These are phyloP conservation scores for Anoncus sp. DNA, from an alignment of 2,888 invertebrate species.

Conservation along the genomic window DNA sequence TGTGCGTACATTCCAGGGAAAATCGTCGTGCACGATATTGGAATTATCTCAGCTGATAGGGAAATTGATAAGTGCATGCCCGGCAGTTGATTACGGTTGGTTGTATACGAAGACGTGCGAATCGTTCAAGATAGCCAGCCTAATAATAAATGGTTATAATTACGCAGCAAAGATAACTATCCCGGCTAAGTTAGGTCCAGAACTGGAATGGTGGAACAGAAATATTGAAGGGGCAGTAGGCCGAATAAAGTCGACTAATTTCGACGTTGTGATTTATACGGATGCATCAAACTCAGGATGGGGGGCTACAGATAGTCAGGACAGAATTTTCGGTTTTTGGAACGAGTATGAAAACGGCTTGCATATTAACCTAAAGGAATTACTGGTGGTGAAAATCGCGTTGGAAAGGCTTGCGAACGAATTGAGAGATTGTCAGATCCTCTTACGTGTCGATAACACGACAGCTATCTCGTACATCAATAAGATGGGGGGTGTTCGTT, in stretches of 20 bases:
- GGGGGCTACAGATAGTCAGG: constrained; percentile 35
- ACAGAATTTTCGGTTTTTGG: constrained; percentile 1
- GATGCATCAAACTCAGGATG: neutral
- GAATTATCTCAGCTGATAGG: constrained; percentile 51
- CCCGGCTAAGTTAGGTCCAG: neutral
- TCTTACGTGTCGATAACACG: constrained; percentile 36
- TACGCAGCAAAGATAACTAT: constrained; percentile 43
- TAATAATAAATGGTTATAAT: constrained; percentile 14
- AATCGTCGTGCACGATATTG: constrained; percentile 38
- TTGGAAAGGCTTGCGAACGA: constrained; percentile 4
- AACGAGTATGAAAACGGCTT: neutral
- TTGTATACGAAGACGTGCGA: constrained; percentile 63
- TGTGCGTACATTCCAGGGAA: neutral
- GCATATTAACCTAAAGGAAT: constrained; percentile 18
- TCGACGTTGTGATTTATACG: neutral
- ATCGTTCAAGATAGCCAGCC: constrained; percentile 11
- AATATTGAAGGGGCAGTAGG: neutral
- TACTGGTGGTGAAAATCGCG: neutral
- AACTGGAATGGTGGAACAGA: neutral
- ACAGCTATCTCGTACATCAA: constrained; percentile 42
- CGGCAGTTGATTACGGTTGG: constrained; percentile 68
- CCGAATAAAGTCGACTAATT: neutral
- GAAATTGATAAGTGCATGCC: constrained; percentile 64
- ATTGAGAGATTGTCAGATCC: constrained; percentile 1
- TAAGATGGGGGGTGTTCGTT: constrained; percentile 39